Evolutionary conservation across 92 coral and sea anemone genomes (phyloP).

Genomic region (Porites rus): DNA sequence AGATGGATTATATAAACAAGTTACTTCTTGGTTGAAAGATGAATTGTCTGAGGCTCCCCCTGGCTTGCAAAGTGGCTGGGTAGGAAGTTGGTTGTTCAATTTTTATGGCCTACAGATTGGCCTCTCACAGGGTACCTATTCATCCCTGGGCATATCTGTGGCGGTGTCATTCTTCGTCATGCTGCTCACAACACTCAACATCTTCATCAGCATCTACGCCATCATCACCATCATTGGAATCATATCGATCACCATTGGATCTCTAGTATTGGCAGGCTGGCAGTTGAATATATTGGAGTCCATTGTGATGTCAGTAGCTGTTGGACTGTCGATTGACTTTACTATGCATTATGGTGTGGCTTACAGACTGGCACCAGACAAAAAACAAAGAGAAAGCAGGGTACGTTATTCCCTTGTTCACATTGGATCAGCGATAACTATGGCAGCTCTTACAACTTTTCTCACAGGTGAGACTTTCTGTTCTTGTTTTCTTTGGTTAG

Average conservation of each 20-base stretch:
- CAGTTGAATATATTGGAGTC: slow-evolving; percentile 92
- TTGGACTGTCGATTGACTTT: slow-evolving; percentile 96
- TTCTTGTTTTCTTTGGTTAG: background rate
- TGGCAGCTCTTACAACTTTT: slow-evolving; percentile 97
- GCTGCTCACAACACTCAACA: slow-evolving; percentile 90
- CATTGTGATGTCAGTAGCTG: slow-evolving; percentile 95
- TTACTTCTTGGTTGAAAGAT: slow-evolving; percentile 65
- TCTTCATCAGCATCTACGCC: slow-evolving; percentile 94
- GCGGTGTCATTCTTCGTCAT: slow-evolving; percentile 90
- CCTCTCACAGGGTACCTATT: slow-evolving; percentile 75
- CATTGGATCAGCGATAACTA: slow-evolving; percentile 94
- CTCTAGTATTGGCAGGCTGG: slow-evolving; percentile 94
- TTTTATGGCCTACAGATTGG: slow-evolving; percentile 81
- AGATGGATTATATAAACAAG: slow-evolving; percentile 75
- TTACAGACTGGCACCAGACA: slow-evolving; percentile 80
- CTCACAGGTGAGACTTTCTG: slow-evolving; percentile 72
- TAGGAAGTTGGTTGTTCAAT: slow-evolving; percentile 48
- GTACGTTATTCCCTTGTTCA: slow-evolving; percentile 89
- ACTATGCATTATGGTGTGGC: slow-evolving; percentile 99
- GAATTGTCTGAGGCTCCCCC: slow-evolving; percentile 76
- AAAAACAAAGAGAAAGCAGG: slow-evolving; percentile 64
- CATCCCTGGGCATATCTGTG: slow-evolving; percentile 88
- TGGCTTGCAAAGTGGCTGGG: slow-evolving; percentile 84
- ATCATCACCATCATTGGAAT: slow-evolving; percentile 89
- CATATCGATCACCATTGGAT: slow-evolving; percentile 85